Evolutionary conservation across 2,797 vertebrate species (phyloP).

Genomic region (Meriones psammophilus): DNA sequence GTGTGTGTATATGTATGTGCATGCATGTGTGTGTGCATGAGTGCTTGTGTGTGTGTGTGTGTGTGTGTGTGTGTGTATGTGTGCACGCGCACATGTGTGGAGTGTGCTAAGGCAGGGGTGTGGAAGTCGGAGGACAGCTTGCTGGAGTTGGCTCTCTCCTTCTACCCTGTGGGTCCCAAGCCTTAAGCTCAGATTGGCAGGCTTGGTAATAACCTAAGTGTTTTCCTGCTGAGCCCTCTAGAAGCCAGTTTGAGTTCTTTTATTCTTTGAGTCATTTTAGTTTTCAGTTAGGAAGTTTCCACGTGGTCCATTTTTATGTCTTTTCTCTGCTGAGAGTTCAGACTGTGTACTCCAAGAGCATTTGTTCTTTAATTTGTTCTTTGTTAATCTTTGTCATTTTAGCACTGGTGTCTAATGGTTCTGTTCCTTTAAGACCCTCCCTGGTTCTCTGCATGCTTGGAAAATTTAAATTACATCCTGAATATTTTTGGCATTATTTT

Average conservation of each 20-base stretch:
- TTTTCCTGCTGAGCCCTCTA: too few species aligned
- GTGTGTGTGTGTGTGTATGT: not conserved
- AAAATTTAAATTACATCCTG: conserved; percentile 2
- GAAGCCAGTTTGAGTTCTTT: not conserved
- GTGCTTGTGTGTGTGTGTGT: too few species aligned
- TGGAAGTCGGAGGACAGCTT: not conserved
- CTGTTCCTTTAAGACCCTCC: not conserved
- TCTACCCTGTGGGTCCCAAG: not conserved
- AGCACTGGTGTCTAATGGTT: not conserved
- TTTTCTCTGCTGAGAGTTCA: not conserved
- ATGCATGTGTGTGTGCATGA: not conserved
- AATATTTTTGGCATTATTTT: not conserved
- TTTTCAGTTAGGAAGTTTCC: not conserved
- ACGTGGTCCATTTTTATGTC: not conserved
- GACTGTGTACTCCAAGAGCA: not conserved
- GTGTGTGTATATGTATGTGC: not conserved
- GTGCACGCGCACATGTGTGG: too few species aligned
- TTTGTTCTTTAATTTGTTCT: not conserved
- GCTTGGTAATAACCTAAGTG: not conserved
- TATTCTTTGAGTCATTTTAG: not conserved
- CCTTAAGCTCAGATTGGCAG: not conserved
- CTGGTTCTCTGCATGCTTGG: not conserved
- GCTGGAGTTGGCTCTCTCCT: not conserved
- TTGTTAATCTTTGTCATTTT: not conserved
- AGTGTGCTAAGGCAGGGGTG: not conserved